phyloP scores from a whole-genome alignment of 1,140 invertebrate genomes.

The Caerostris extrusa region DNA sequence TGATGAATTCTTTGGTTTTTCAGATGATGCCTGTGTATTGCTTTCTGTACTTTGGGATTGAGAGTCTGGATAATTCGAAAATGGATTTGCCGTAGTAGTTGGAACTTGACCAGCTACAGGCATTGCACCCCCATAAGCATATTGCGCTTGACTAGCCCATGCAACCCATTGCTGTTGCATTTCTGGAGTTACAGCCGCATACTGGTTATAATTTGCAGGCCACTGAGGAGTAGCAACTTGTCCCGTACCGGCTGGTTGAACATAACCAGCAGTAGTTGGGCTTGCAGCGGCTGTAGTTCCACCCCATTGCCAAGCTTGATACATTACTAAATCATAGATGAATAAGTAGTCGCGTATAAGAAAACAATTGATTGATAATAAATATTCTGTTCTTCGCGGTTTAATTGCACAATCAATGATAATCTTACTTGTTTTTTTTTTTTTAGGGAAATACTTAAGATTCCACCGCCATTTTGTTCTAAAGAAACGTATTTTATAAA shows the following conservation, averaged over 20 bases:
- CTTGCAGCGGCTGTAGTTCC: slow-evolving; percentile 39
- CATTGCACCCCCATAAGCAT: background rate
- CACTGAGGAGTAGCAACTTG: slow-evolving; percentile 64
- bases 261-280: slow-evolving; percentile 26
- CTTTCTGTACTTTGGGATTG: background rate
- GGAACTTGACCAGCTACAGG: slow-evolving; percentile 57
- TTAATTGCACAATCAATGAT: background rate
- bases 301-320: slow-evolving; percentile 71
- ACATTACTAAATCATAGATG: slow-evolving; percentile 49
- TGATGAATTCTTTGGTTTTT: slow-evolving; percentile 61
- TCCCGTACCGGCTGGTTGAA: slow-evolving; percentile 43
- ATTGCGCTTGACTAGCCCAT: slow-evolving; percentile 65
- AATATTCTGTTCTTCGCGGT: background rate
- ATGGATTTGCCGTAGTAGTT: slow-evolving; percentile 41
- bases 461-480: slow-evolving; percentile 23
- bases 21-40: slow-evolving; percentile 21
- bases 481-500: slow-evolving; percentile 16
- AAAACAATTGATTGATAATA: background rate
- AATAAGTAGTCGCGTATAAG: background rate
- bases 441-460: background rate
- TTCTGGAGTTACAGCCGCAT: slow-evolving; percentile 60
- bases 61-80: slow-evolving; percentile 15
- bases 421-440: background rate
- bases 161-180: slow-evolving; percentile 70
- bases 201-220: slow-evolving; percentile 65